These are phyloP conservation scores for Sarcophaga subvicina DNA, from an alignment of 2,888 invertebrate species.

Conservation along the genomic window DNA sequence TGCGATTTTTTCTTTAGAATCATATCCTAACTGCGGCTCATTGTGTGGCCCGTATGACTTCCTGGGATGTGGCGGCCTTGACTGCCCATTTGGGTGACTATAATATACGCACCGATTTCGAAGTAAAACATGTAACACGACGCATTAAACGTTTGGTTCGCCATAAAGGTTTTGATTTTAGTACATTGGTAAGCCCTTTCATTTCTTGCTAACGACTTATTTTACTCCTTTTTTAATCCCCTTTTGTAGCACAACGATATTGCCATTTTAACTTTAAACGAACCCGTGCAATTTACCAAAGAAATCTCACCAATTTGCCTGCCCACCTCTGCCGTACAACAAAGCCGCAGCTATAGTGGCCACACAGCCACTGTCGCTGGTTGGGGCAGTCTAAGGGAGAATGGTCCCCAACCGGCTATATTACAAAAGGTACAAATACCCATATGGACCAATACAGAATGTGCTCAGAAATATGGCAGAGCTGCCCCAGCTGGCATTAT, in stretches of 20 bases:
- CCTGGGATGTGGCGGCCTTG: constrained; percentile 92
- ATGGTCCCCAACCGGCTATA: constrained; percentile 91
- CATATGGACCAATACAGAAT: constrained; percentile 91
- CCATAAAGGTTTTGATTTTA: constrained; percentile 91
- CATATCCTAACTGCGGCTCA: constrained; percentile 94
- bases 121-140: constrained; percentile 89
- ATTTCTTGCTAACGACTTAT: neutral
- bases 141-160: constrained; percentile 92
- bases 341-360: constrained; percentile 85
- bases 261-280: constrained; percentile 89
- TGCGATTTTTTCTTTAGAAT: constrained; percentile 53
- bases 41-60: constrained; percentile 94
- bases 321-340: constrained; percentile 82
- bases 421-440: constrained; percentile 93
- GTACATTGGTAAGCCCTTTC: constrained; percentile 86
- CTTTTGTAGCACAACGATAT: constrained; percentile 89
- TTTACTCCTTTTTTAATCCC: constrained; percentile 1
- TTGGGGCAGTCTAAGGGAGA: constrained; percentile 84
- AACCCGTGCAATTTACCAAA: constrained; percentile 88
- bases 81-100: constrained; percentile 92
- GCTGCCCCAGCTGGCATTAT: constrained; percentile 95
- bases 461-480: constrained; percentile 89
- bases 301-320: constrained; percentile 91
- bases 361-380: constrained; percentile 91
- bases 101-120: constrained; percentile 89